Base-by-base conservation (phyloP, 1,140 invertebrate genomes). In the Heterodera carotae region DNA sequence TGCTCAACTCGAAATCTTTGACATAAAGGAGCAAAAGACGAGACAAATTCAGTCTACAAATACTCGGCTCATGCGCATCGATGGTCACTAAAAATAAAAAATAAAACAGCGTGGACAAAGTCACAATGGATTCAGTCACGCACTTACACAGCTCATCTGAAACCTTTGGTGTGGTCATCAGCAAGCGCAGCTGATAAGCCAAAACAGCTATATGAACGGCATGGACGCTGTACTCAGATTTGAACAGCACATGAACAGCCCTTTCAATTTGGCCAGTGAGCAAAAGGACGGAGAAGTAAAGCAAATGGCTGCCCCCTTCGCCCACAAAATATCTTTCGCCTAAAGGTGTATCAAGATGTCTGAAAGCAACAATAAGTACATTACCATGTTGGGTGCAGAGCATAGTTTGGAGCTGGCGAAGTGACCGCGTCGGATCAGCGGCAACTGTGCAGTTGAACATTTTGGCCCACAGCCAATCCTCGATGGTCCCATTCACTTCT, bases 381-480 rank as follows among this genome's bases (percentile, higher is more conserved):
- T 69, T 34, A 85, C 83, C 85, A 59, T 74, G 85, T 43, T 86
- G 85, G 39, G 80, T 68, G 31, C 84, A 80, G 29, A 86, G 75
- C 25, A 70, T 69, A 6, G 77, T 81, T 72, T 86, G 86, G 27
- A 88, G 73, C 18, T 84, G 86, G 6, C 74, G 53, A 36, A 87
- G 82, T 7, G 75, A 29, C 80, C 56, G 12, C 79, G 53, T 10
- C 75, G 74, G 77, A 84, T 76, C 18, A 27, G 25, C 27, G 29
- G 71, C 43, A 59, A 84, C 66, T 69, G 83, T 79, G 36, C 83
- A 80, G 18, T 59, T 68, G 27, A 82, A 64, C 31, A 86, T 68
- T 33, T 82, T 77, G 31, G 84, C 77, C 85, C 85, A 86, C 15
- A 88, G 75, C 85, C 85, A 86, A 68, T 84, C 83, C 59, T 85